These are phyloP conservation scores for Zaprionus davidi DNA, from an alignment of 1,140 invertebrate genomes.

Conservation along the genomic window DNA sequence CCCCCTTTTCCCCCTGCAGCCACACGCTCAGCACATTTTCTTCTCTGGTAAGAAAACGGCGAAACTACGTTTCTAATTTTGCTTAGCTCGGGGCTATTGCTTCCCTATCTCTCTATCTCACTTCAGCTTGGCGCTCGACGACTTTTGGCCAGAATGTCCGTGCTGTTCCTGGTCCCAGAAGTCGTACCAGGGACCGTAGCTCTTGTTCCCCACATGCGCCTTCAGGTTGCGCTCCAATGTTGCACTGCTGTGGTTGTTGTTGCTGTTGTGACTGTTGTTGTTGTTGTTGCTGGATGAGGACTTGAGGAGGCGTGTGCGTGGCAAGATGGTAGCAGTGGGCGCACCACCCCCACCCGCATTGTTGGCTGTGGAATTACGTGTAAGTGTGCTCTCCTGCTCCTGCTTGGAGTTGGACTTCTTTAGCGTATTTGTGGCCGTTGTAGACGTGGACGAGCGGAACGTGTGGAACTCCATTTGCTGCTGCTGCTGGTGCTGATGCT, in stretches of 20 bases:
- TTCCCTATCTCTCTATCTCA: slow-evolving; percentile 16
- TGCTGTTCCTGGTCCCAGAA: slow-evolving; percentile 88
- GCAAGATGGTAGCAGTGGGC: slow-evolving; percentile 86
- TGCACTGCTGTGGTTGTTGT: slow-evolving; percentile 69
- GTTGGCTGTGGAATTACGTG: slow-evolving; percentile 60
- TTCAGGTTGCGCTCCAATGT: slow-evolving; percentile 72
- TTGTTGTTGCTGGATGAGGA: slow-evolving; percentile 66
- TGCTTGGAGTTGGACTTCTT: slow-evolving; percentile 66
- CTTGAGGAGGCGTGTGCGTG: slow-evolving; percentile 88
- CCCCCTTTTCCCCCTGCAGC: slow-evolving; percentile 15
- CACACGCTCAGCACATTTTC: slow-evolving; percentile 67
- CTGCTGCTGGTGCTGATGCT: slow-evolving; percentile 81
- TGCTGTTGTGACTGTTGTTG: slow-evolving; percentile 56
- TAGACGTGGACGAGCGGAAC: slow-evolving; percentile 78
- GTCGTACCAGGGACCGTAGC: slow-evolving; percentile 94
- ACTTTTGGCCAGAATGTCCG: slow-evolving; percentile 62
- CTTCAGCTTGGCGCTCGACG: slow-evolving; percentile 75
- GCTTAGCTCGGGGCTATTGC: slow-evolving; percentile 48
- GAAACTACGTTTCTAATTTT: slow-evolving; percentile 66
- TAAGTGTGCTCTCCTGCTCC: slow-evolving; percentile 71
- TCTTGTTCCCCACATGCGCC: slow-evolving; percentile 85
- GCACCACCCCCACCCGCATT: slow-evolving; percentile 54
- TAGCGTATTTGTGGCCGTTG: slow-evolving; percentile 57
- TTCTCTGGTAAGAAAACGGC: slow-evolving; percentile 76
- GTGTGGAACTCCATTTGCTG: slow-evolving; percentile 85